Evolutionary conservation across 2,888 invertebrate species (phyloP), one percentile per base, ranked within the genome.

Genomic region (Plebejus argus): DNA sequence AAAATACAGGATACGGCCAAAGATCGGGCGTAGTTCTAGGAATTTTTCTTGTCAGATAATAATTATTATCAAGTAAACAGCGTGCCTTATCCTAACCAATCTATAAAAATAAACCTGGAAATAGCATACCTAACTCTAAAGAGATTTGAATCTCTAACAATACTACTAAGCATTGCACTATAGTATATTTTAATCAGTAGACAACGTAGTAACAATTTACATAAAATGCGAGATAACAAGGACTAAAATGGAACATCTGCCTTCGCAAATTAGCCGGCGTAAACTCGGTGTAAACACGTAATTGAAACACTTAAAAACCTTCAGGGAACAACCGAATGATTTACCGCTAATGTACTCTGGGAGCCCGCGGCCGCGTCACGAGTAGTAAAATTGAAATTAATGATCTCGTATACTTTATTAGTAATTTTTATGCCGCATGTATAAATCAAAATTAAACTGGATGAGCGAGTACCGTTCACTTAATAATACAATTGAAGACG

Each of bases 391-490:
- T 89, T 89, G 87, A 90, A 92, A 93, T 92, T 92, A 89, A 92
- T 90, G 91, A 88, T 89, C 89, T 87, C 89, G 91, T 91, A 90
- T 90, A 91, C 86, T 90, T 93, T 92, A 92, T 91, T 90, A 90
- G 89, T 84, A 80, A 87, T 53, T 74, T 74, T 74, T 74, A 74
- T 53, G 23, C 49, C 7, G 84, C 83, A 84, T 87, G 89, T 91
- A 90, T 92, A 91, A 91, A 91, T 86, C 86, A 86, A 82, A 81
- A 87, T 87, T 92, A 91, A 83, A 85, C 82, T 79, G 78, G 79
- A 80, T 85, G 84, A 86, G 83, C 83, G 83, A 84, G 84, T 88
- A 86, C 88, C 87, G 88, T 89, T 89, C 90, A 87, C 88, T 89
- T 90, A 89, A 86, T 88, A 87, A 10, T 45, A 45, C 87, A 89